Base-by-base conservation (phyloP, 2,113 vertebrate species). In the Rhinopithecus roxellana region DNA sequence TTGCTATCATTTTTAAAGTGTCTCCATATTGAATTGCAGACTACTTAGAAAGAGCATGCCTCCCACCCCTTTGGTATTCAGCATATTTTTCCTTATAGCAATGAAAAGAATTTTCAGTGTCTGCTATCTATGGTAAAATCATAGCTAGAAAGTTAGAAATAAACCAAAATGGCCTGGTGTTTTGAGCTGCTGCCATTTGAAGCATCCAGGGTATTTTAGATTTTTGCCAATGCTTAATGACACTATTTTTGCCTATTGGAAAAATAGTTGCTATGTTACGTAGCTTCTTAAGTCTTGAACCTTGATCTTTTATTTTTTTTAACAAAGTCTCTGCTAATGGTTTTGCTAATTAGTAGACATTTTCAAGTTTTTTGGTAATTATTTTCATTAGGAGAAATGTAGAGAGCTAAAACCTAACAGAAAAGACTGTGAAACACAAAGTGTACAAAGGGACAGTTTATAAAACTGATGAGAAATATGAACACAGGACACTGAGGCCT, bases 341-440 rank as follows among this genome's bases (percentile, higher is more conserved):
- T 86, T 89, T 89, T 75, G 20, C 16, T 96, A 78, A 85, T 88
- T 88, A 67, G 27, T 74, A 88, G 40, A 43, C 22, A 95, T 40
- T 81, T 88, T 8, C 30, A 93, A 25, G 6, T 91, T 93, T 92
- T 4, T 92, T 79, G 5, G 5, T 78, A 80, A 77, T 45, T 93
- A 77, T 72, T 82, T 96, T n/a, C 52, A 67, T 75, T 85, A 61
- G 70, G 27, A 81, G n/a, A 80, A 88, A 3, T 61, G 1, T 10
- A 45, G 52, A 67, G 30, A 64, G 10, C 35, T 40, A 81, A 67
- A 27, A 75, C 9, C 2, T 57, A 79, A 79, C 8, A 59, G 83
- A 40, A 86, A n/a, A 67, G 6, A 48, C 13, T 27, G 45, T 52
- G 20, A 67, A 70, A 57, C 77, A 55, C 5, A n/a, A 48, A 79